A percentile compares a stretch with the other conserved stretches of the same genome.
These are phyloP conservation scores for Scaptomyza hsui DNA, from an alignment of 1,140 invertebrate species.

Conservation along the genomic window DNA sequence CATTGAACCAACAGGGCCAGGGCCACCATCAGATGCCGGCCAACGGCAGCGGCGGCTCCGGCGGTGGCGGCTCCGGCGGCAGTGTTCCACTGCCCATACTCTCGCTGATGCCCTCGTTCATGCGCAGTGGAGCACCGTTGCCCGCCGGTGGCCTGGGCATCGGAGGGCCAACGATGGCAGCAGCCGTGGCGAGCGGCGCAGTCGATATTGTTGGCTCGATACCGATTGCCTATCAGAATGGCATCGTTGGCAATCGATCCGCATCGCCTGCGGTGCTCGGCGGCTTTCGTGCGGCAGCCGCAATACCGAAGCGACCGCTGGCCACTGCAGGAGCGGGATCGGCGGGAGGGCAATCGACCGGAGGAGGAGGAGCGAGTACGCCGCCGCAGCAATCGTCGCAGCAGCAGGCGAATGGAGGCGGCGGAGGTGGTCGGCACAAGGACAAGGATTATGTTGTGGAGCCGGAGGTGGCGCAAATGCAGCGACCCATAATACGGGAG, in stretches of 20 bases:
- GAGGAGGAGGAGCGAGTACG: conserved; percentile 40
- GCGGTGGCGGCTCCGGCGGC: conserved; percentile 62
- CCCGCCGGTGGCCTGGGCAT: conserved; percentile 85
- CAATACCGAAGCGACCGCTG: conserved; percentile 72
- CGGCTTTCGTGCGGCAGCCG: conserved; percentile 67
- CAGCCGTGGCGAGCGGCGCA: conserved; percentile 42
- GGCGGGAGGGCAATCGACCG: conserved; percentile 25
- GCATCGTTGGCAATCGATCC: conserved; percentile 79
- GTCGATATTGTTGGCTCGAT: background rate
- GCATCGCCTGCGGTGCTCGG: conserved; percentile 71
- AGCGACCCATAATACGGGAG: conserved; percentile 94
- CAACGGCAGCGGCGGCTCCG: conserved; percentile 40
- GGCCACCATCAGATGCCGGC: conserved; percentile 69
- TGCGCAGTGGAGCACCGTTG: conserved; percentile 84
- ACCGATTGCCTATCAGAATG: conserved; percentile 76
- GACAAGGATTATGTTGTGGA: conserved; percentile 80
- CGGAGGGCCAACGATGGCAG: conserved; percentile 79
- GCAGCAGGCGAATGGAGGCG: conserved; percentile 57
- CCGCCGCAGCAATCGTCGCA: conserved; percentile 52
- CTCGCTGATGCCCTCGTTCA: conserved; percentile 83
- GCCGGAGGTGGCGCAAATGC: conserved; percentile 84
- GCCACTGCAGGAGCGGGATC: background rate
- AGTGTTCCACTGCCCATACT: conserved; percentile 84
- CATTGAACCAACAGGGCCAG: conserved; percentile 84
- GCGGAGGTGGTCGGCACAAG: conserved; percentile 52